These are phyloP conservation scores for Notolepis coatsorum DNA, from an alignment of 2,797 vertebrate species.

Conservation along the genomic window DNA sequence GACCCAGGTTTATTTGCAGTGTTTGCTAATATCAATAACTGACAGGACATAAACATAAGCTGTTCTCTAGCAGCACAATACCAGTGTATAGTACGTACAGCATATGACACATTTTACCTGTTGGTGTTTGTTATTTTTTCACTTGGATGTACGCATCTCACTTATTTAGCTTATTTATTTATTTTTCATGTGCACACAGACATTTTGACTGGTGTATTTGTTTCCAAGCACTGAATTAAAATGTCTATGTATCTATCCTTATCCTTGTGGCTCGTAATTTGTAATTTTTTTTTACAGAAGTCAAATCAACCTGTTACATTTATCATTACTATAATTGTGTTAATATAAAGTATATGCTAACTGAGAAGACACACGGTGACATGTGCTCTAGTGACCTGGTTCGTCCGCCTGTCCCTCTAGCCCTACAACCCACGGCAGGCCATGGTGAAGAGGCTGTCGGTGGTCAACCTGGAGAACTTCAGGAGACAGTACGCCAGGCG, in stretches of 20 bases:
- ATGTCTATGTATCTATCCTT: background rate
- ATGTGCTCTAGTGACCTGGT: no score
- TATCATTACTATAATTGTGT: no score
- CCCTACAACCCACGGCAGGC: slow-evolving; percentile 89
- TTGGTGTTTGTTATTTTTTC: slow-evolving; percentile 10
- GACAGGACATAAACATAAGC: no score
- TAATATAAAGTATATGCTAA: no score
- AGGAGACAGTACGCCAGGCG: slow-evolving; percentile 90
- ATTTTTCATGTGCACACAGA: slow-evolving; percentile 11
- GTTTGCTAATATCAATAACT: no score
- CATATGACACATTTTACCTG: background rate
- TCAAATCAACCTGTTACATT: no score
- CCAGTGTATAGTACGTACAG: no score
- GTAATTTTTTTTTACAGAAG: no score
- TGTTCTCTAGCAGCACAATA: no score
- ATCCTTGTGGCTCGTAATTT: background rate
- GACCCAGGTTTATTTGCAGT: no score
- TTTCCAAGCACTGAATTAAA: slow-evolving; percentile 51
- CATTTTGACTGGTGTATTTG: slow-evolving; percentile 19
- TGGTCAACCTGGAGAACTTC: slow-evolving; percentile 96
- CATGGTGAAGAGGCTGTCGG: slow-evolving; percentile 90
- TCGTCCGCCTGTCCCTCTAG: slow-evolving; percentile 78
- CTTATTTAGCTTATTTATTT: slow-evolving; percentile 3
- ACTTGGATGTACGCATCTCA: background rate
- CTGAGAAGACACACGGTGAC: no score